These are phyloP conservation scores for Eulemur albifrons DNA, from an alignment of 2,797 vertebrate genomes.

Conservation along the genomic window DNA sequence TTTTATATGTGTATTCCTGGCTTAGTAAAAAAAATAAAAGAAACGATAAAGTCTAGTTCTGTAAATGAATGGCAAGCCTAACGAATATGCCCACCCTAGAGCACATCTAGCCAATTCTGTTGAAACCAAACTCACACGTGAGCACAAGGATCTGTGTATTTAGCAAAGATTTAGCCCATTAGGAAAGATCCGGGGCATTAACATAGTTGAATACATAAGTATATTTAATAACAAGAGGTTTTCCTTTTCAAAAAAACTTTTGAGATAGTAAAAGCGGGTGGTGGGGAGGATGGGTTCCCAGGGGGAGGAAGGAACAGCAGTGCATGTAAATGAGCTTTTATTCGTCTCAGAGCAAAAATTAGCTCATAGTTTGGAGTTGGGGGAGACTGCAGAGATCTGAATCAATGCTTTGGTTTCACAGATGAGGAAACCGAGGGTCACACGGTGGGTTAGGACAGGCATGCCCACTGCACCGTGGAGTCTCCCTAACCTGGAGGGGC, in stretches of 20 bases:
- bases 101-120: not conserved
- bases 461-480: rapidly evolving
- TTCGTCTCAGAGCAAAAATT: not conserved
- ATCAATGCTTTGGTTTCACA: not conserved
- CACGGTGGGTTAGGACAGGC: not conserved
- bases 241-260: not conserved
- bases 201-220: not conserved
- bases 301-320: not conserved
- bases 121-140: not conserved
- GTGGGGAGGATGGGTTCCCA: too few relatives aligned
- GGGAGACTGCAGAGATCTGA: not conserved
- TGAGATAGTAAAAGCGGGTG: not conserved
- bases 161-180: not conserved
- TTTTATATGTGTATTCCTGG: not conserved
- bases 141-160: not conserved
- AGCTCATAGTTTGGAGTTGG: not conserved
- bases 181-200: not conserved
- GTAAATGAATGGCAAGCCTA: not conserved
- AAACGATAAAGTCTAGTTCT: not conserved
- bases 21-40: not conserved
- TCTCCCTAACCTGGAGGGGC: not conserved
- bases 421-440: not conserved
- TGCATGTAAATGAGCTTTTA: not conserved
- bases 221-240: not conserved
- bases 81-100: not conserved